Base-by-base conservation (phyloP, 2,113 vertebrate species). In the Carassius carassius region DNA sequence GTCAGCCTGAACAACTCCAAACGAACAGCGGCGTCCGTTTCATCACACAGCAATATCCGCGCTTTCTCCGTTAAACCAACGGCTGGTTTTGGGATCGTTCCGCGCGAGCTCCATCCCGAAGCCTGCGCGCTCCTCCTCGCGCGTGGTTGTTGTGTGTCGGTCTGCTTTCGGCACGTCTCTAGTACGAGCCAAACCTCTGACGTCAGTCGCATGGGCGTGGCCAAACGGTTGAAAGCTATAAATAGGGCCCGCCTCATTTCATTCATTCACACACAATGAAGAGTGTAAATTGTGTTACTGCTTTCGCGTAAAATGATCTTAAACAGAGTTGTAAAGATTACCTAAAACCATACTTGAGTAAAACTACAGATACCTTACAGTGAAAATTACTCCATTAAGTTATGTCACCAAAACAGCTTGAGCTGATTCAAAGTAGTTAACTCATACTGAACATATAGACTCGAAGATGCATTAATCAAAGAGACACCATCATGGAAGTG, bases 1-100 rank as follows among this genome's bases (percentile, higher is more conserved):
- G 37, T 37, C 44, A 14, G 12, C 93, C 87, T 92, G 93, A 29
- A 86, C 87, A 82, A 87, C 85, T 86, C 54, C 84, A 85, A 91
- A 82, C 72, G 78, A 70, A 78, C 84, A 88, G 84, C 86, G 19
- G 77, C 77, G 17, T 60, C 75, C 72, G 56, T 62, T 35, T 78
- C 77, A 78, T 60, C 77, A 23, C 5, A 23, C 6, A 2, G 4
- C 1, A 6, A 25, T 25, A 9, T 44, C 5, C 14, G 1, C 11
- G 11, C 29, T n/a, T 10, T 60, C 3, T 16, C 56, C 77, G 77
- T 79, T 25, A 79, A 63, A 47, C 41, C 19, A 47, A 47, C 77
- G 56, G 37, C 41, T 10, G 41, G 41, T 9, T 44, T 44, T 44
- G 41, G 41, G 41, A 2, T 41, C 41, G 41, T 41, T 7, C 41